Evolutionary conservation across 2,113 vertebrate genomes (phyloP).

Genomic region (Neotoma lepida): DNA sequence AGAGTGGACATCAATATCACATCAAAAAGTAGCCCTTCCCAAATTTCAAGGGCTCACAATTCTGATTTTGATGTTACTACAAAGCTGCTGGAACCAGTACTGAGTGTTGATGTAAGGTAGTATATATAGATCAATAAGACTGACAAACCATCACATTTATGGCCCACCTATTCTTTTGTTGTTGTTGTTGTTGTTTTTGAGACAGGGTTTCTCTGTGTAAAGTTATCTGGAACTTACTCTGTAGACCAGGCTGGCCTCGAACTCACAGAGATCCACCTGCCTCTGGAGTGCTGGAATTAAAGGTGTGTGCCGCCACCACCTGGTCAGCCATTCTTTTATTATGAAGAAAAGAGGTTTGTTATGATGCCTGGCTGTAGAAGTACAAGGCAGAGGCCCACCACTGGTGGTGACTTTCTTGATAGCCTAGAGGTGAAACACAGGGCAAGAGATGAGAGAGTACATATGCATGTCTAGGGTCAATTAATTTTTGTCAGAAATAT

Average conservation of each 20-base stretch:
- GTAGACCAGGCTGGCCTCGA: not conserved
- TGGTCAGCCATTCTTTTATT: not conserved
- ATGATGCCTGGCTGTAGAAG: not conserved
- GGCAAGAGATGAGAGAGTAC: not conserved
- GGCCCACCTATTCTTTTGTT: not conserved
- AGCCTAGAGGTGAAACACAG: not conserved
- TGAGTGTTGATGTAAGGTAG: not conserved
- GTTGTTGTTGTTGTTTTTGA: not conserved
- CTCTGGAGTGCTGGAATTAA: not conserved
- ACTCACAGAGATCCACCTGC: not conserved
- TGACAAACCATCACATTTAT: not conserved
- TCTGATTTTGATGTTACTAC: not conserved
- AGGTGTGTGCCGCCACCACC: not conserved
- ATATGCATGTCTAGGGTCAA: no score
- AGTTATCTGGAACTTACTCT: not conserved
- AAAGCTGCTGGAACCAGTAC: not conserved
- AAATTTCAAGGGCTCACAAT: not conserved
- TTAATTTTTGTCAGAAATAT: slow-evolving; percentile 36
- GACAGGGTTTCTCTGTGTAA: not conserved
- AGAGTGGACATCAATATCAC: not conserved
- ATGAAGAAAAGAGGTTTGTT: not conserved
- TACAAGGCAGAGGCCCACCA: no score
- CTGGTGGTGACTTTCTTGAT: not conserved
- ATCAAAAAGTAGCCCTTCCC: not conserved
- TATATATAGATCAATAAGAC: not conserved